Conservation (phyloP, 2,888 invertebrate species). For the Congeria kusceri region DNA sequence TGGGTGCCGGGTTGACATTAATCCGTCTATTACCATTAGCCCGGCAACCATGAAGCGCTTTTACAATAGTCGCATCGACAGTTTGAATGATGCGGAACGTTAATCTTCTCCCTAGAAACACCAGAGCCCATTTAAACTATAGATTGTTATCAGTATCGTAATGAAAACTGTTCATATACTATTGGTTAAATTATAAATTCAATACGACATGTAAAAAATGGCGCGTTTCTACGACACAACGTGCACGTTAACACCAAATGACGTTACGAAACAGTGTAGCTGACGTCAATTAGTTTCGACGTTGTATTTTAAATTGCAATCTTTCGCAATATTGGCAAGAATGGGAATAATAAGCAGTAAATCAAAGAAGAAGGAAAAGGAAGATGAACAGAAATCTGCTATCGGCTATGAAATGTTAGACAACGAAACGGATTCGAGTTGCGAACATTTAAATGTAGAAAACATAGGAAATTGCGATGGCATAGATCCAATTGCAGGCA, state of each 20-base stretch:
- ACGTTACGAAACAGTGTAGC: constrained; percentile 23
- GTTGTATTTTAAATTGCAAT: too few species aligned
- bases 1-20: too few species aligned
- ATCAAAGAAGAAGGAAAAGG: constrained; percentile 8
- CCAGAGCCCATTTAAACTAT: constrained; percentile 44
- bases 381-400: not conserved
- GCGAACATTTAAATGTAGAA: not conserved
- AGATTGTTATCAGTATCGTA: too few species aligned
- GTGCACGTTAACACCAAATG: constrained; percentile 26
- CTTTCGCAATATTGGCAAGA: not conserved
- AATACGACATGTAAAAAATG: constrained; percentile 22
- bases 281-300: too few species aligned
- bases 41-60: too few species aligned
- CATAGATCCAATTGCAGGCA: not conserved
- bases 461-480: not conserved
- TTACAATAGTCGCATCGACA: too few species aligned
- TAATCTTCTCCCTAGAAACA: constrained; percentile 6
- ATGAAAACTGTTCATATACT: not conserved
- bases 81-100: too few species aligned
- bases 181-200: not conserved
- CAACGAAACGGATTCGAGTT: not conserved
- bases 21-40: too few species aligned
- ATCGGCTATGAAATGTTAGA: constrained; percentile 20
- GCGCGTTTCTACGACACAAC: constrained; percentile 18
- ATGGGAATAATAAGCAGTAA: constrained; percentile 30